phyloP scores from a whole-genome alignment of 2,797 vertebrate genomes.

The Fringilla coelebs region DNA sequence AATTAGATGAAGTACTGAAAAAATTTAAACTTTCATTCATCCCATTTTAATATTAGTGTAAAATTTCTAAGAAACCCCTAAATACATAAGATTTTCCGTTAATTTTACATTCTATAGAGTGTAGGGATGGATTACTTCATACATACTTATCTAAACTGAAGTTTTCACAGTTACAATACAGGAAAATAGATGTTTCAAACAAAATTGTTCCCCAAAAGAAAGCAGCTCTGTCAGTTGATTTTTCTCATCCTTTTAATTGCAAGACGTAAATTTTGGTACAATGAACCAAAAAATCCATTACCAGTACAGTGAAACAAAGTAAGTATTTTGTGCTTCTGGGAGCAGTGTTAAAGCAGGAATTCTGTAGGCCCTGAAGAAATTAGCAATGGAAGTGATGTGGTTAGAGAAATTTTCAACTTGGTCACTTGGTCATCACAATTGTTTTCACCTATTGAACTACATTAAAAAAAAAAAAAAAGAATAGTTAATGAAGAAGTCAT shows the following conservation, averaged over 20 bases:
- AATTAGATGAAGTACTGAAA: background rate
- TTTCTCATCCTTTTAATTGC: background rate
- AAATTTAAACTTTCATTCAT: background rate
- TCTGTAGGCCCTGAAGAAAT: background rate
- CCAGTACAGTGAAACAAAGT: background rate
- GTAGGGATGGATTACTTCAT: background rate
- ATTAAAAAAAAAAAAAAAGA: background rate
- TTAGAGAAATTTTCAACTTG: background rate
- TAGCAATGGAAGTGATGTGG: background rate
- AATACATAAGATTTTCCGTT: background rate
- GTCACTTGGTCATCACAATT: accelerated
- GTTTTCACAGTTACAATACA: background rate
- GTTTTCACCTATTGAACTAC: accelerated
- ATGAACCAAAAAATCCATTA: background rate
- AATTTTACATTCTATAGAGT: background rate
- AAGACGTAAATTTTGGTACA: background rate
- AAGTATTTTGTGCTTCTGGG: background rate
- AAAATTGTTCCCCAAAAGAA: background rate
- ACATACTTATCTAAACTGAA: background rate
- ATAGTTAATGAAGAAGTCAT: background rate
- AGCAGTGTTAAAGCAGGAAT: background rate
- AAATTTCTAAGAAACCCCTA: background rate
- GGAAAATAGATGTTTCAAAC: background rate
- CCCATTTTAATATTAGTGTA: background rate
- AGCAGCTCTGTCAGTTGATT: background rate